Conservation (phyloP, 1,140 invertebrate species). For the Psix sp. region DNA sequence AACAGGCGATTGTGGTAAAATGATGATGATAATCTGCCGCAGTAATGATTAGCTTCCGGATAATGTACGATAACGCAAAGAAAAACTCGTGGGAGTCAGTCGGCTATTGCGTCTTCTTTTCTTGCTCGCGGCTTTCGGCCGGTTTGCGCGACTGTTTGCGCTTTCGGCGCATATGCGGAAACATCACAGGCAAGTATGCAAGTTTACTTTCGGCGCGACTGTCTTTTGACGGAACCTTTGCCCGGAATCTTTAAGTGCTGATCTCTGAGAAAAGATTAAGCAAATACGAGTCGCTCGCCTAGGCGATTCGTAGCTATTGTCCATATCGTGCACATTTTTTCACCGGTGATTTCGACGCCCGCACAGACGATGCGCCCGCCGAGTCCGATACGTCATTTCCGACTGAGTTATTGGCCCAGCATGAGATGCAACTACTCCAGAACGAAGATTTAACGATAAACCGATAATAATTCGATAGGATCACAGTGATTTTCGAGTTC, state of each 20-base stretch:
- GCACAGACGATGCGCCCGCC: no score
- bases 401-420: no score
- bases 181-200: constrained; percentile 64
- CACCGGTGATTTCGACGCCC: no score
- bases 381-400: no score
- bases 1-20: constrained; percentile 38
- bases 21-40: constrained; percentile 36
- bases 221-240: constrained; percentile 38
- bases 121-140: constrained; percentile 29
- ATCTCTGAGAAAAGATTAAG: constrained; percentile 53
- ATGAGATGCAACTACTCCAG: no score
- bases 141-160: constrained; percentile 62
- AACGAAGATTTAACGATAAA: no score
- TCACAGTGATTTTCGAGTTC: no score
- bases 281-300: constrained; percentile 35
- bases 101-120: constrained; percentile 9
- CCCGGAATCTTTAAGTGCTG: constrained; percentile 27
- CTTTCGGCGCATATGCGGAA: constrained; percentile 67
- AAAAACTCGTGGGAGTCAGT: constrained; percentile 44
- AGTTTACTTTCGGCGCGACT: constrained; percentile 67
- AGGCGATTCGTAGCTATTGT: constrained; percentile 29
- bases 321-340: no score
- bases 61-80: constrained; percentile 27
- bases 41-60: constrained; percentile 58
- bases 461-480: no score